Evolutionary conservation across 1,140 invertebrate species (phyloP).

Genomic region (Eriosoma lanigerum): DNA sequence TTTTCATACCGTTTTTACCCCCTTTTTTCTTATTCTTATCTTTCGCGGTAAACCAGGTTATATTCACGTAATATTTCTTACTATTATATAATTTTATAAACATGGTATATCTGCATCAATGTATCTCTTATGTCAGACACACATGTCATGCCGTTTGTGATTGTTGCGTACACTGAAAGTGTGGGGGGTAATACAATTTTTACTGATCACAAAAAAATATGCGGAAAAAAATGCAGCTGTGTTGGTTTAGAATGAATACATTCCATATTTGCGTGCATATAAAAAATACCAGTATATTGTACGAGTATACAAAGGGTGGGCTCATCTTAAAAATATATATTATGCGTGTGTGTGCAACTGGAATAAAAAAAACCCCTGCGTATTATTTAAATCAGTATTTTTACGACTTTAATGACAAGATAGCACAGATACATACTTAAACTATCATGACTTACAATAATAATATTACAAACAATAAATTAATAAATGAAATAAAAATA

Average conservation of each 20-base stretch:
- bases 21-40: slow-evolving; percentile 28
- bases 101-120: slow-evolving; percentile 26
- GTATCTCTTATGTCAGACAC: slow-evolving; percentile 32
- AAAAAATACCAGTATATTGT: slow-evolving; percentile 40
- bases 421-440: slow-evolving; percentile 10
- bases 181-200: slow-evolving; percentile 20
- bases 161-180: background rate
- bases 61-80: slow-evolving; percentile 27
- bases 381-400: slow-evolving; percentile 25
- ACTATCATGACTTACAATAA: background rate
- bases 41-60: slow-evolving; percentile 35
- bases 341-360: background rate
- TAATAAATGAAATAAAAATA: background rate
- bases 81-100: background rate
- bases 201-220: slow-evolving; percentile 21
- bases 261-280: slow-evolving; percentile 22
- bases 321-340: slow-evolving; percentile 18
- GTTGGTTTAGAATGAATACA: slow-evolving; percentile 50
- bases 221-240: slow-evolving; percentile 47
- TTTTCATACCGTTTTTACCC: slow-evolving; percentile 31
- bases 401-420: slow-evolving; percentile 20
- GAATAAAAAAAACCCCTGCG: slow-evolving; percentile 25
- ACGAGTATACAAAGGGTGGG: background rate
- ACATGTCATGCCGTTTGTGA: slow-evolving; percentile 40
- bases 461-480: no score